phyloP scores from a whole-genome alignment of 2,888 invertebrate species.

The Carpatolechia fugitivella region DNA sequence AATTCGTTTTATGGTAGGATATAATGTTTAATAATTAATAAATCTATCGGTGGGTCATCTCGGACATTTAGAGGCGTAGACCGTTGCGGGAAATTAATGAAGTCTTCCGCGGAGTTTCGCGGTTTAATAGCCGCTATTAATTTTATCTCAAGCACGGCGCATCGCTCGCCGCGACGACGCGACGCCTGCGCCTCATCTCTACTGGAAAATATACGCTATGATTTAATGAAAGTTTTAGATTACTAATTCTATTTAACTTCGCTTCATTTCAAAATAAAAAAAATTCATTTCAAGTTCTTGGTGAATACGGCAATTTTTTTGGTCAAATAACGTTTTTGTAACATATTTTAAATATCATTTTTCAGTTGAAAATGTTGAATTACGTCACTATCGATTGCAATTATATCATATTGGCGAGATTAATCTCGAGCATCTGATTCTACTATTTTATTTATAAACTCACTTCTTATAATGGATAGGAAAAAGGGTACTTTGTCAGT shows the following conservation, averaged over 20 bases:
- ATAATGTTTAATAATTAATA: slow-evolving; percentile 64
- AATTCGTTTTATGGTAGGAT: slow-evolving; percentile 24
- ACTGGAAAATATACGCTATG: slow-evolving; percentile 29
- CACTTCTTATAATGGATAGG: slow-evolving; percentile 49
- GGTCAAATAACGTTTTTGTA: neutral
- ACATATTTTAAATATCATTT: no score
- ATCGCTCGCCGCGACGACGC: slow-evolving; percentile 35
- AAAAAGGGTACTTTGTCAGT: slow-evolving; percentile 47
- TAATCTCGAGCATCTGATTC: slow-evolving; percentile 35
- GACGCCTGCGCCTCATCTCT: slow-evolving; percentile 32
- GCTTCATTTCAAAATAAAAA: no score
- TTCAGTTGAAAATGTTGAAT: neutral
- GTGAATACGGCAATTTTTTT: neutral
- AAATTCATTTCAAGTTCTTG: no score
- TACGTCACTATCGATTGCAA: slow-evolving; percentile 37
- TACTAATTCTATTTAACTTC: slow-evolving; percentile 21
- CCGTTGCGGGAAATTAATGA: slow-evolving; percentile 71
- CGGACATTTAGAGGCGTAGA: slow-evolving; percentile 63
- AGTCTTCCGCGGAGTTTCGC: slow-evolving; percentile 73
- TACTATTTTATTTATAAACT: slow-evolving; percentile 24
- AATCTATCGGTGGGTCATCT: slow-evolving; percentile 67
- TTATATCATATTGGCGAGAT: slow-evolving; percentile 48
- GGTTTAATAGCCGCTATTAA: slow-evolving; percentile 72
- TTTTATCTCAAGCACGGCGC: slow-evolving; percentile 69
- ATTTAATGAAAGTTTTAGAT: slow-evolving; percentile 34